These are phyloP conservation scores for Oscheius sp. DNA, from an alignment of 2,888 invertebrate species.

Conservation along the genomic window DNA sequence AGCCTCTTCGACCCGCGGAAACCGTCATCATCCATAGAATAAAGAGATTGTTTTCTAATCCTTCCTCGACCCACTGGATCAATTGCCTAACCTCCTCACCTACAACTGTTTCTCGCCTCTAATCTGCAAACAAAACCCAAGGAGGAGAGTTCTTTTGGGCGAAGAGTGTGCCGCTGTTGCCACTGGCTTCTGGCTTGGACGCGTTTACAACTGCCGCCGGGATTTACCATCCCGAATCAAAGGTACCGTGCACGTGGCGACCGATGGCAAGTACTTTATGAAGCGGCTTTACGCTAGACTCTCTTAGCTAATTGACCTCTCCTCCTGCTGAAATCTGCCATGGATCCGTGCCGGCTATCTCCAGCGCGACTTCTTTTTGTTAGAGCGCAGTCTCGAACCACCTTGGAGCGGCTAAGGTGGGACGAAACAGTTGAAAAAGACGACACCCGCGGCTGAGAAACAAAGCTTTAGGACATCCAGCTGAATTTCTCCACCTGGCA, in stretches of 20 bases:
- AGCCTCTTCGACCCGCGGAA: not conserved
- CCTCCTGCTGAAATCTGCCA: not conserved
- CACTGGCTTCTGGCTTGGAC: conserved; percentile 17
- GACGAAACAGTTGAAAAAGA: conserved; percentile 26
- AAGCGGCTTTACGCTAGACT: conserved; percentile 13
- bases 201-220: conserved; percentile 20
- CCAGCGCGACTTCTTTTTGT: conserved; percentile 19
- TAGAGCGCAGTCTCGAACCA: conserved; percentile 29
- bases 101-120: conserved; percentile 6
- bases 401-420: conserved; percentile 31
- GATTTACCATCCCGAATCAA: conserved; percentile 21
- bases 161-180: not conserved
- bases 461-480: not conserved
- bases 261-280: conserved; percentile 18
- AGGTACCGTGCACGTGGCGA: conserved; percentile 22
- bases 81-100: conserved; percentile 2
- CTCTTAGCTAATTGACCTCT: conserved; percentile 26
- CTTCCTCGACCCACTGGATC: conserved; percentile 22
- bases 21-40: not conserved
- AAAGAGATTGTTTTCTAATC: not conserved
- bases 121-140: conserved; percentile 4
- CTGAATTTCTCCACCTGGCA: conserved; percentile 4
- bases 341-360: not conserved
- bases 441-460: conserved; percentile 11
- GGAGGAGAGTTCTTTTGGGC: not conserved